Evolutionary conservation across 2,113 vertebrate genomes (phyloP), one percentile per base, ranked within the genome.

Genomic region (Alexandromys fortis): DNA sequence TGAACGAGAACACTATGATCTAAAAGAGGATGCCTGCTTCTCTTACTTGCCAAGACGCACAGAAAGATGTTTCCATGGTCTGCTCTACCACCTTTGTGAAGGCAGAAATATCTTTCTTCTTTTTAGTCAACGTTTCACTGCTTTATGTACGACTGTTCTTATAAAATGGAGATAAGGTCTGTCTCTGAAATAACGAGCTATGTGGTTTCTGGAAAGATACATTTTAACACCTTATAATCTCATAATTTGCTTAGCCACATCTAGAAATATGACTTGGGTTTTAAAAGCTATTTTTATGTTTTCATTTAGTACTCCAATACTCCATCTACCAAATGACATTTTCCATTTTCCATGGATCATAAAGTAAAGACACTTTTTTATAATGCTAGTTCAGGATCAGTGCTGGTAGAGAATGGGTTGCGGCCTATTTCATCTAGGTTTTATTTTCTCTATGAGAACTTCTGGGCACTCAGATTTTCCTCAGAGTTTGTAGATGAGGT

Each of bases 11-110:
- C 24, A 38, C 26, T 0, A 38, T 49, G 21, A 89, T 12, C 12
- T 67, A 42, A 90, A 47, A 70, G 92, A 24, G 12, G 12, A 52
- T 33, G 45, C 13, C 24, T 38, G 7, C 9, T 47, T 90, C 55
- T 52, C 92, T 65, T 28, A 52, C 42, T 85, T 93, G 24, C 76
- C 70, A 98, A 82, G 55, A 78, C 21, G 33, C 30, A 49, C 33
- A 16, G 42, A 72, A 92, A 82, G 10, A 13, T 89, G 24, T 26
- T 49, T 85, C 38, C 6, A 38, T 35, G 42, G 30, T 45, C 28
- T 77, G 38, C 33, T 87, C 38, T 35, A n/a, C 89, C 81, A 82
- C 38, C 22, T 22, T 93, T 75, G 38, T 47, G n/a, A 92, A 45
- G 68, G 77, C 5, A 61, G 35, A 67, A 55, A 79, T 5, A 28